Conservation (phyloP, 2,797 vertebrate species). For the Eupleurogrammus muticus region DNA sequence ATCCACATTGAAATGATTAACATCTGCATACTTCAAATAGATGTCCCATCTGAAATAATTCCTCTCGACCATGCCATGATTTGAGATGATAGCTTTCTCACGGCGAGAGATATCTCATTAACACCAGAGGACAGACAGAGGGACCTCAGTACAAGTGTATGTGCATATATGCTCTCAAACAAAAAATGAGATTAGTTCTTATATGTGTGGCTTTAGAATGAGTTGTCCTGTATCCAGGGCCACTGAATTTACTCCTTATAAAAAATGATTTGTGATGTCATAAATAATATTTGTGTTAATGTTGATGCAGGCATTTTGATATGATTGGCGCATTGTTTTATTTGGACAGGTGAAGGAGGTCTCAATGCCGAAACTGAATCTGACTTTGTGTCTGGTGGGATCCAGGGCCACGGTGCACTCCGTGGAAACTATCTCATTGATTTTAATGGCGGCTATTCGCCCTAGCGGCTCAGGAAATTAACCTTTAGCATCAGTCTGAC, state of each 20-base stretch:
- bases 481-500: too few species aligned
- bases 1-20: constrained; percentile 22
- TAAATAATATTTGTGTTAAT: background rate
- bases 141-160: background rate
- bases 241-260: too few species aligned
- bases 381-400: too few species aligned
- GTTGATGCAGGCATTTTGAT: too few species aligned
- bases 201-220: background rate
- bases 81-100: background rate
- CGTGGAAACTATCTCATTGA: too few species aligned
- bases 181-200: background rate
- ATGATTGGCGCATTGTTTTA: too few species aligned
- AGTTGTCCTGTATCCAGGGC: constrained; percentile 1
- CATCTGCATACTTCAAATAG: constrained; percentile 27
- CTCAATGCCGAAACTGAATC: too few species aligned
- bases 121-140: background rate
- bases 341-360: too few species aligned
- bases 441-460: too few species aligned
- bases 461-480: too few species aligned
- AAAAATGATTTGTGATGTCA: too few species aligned
- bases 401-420: too few species aligned
- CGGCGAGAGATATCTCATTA: background rate
- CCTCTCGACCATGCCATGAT: constrained; percentile 2
- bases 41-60: constrained; percentile 10
- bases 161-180: background rate